Conservation (phyloP, 2,797 vertebrate genomes). For the Thamnophis elegans region DNA sequence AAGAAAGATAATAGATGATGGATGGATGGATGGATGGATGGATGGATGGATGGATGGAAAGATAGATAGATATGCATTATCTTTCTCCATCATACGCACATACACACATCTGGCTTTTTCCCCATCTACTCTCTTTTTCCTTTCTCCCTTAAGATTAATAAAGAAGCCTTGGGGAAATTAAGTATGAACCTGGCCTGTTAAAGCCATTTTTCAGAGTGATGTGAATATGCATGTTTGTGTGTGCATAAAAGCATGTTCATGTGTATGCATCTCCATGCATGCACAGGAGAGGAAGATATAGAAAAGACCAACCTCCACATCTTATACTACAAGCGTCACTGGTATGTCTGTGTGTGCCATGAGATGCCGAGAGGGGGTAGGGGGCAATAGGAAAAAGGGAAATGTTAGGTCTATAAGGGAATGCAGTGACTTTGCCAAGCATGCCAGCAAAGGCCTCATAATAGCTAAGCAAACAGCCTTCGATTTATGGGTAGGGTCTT, state of each 20-base stretch:
- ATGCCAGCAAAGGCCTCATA: slow-evolving; percentile 77
- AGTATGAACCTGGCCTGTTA: slow-evolving; percentile 24
- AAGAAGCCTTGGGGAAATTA: slow-evolving; percentile 58
- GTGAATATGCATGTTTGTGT: neutral
- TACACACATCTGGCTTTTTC: neutral
- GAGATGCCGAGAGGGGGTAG: slow-evolving; percentile 43
- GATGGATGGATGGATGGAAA: too few species aligned
- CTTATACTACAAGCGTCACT: slow-evolving; percentile 50
- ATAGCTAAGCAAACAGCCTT: slow-evolving; percentile 87
- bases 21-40: too few species aligned
- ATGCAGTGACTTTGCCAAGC: slow-evolving; percentile 61
- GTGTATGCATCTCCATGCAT: too few species aligned
- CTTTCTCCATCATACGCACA: neutral
- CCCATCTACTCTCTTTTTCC: neutral
- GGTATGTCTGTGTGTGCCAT: neutral
- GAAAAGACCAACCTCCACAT: slow-evolving; percentile 65
- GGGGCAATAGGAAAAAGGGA: slow-evolving; percentile 69
- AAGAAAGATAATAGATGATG: too few species aligned
- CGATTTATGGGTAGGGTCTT: slow-evolving; percentile 63
- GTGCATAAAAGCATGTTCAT: neutral
- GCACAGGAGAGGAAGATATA: slow-evolving; percentile 46
- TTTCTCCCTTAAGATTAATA: slow-evolving; percentile 68
- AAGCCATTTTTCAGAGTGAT: slow-evolving; percentile 73
- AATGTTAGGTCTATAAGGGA: neutral
- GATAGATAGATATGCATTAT: neutral